Base-by-base conservation (phyloP, 2,888 invertebrate species). In the Diaperis boleti region DNA sequence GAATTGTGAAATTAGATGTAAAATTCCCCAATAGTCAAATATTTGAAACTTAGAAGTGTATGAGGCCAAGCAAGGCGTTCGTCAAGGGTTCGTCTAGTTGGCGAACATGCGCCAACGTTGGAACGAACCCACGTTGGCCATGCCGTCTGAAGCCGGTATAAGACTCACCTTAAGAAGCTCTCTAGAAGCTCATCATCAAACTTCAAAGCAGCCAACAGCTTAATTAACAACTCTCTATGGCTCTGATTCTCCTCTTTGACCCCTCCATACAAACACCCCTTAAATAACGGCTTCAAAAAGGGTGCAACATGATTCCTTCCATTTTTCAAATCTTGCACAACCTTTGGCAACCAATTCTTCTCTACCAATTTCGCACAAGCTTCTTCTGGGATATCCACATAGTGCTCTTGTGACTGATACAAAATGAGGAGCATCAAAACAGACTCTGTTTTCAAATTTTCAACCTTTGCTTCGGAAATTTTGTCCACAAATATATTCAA, bases 361-460 rank as follows among this genome's bases (percentile, higher is more conserved):
- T 78, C 74, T 0, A 83, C 77, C 7, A 88, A 78, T 72, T 86
- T 84, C 15, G 79, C 73, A 1, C 90, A 75, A 1, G 88, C 82
- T 20, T 80, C 81, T 8, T 84, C 80, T 0, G 87, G 83, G 45
- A 92, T 83, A 6, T 55, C 22, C 8, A 42, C 59, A 59, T 74
- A 77, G 18, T 77, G 71, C n/a, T 57, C 64, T 62, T 93, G 92
- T 8, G 85, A 85, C 66, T 90, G 89, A 74, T 89, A 92, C 45
- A 94, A 82, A 68, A 91, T 83, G n/a, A 89, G 82, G 15, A 94
- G 79, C 8, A 92, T 80, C 31, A 90, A 78, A 5, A 89, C 80
- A 0, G 88, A 85, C 74, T 93, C 91, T 1, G 81, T 81, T 8
- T 87, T 82, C 42, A 94, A 82, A n/a, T 79, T 73, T 5, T 82